These are phyloP conservation scores for Trididemnum clinides DNA, from an alignment of 23 tunicate species.

Conservation along the genomic window DNA sequence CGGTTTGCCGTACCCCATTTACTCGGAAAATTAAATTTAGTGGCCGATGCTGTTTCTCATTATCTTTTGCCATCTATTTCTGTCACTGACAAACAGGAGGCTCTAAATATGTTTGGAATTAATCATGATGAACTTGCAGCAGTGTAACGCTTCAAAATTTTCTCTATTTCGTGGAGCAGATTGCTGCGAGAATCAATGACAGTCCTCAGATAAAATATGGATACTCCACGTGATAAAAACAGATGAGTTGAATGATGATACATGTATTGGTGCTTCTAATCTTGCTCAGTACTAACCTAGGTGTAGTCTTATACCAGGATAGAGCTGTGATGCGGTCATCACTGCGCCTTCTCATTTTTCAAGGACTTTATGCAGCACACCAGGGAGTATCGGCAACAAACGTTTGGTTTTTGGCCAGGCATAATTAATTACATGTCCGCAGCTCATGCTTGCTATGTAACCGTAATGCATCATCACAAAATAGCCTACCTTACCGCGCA, in stretches of 20 bases:
- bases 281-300: not conserved
- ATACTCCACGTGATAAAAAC: too few relatives aligned
- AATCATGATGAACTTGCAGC: too few relatives aligned
- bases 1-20: conserved; percentile 14
- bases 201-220: not conserved
- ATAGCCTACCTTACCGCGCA: not conserved
- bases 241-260: too few relatives aligned
- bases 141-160: too few relatives aligned
- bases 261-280: too few relatives aligned
- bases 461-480: not conserved
- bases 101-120: too few relatives aligned
- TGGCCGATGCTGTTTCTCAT: not conserved
- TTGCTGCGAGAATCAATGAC: not conserved
- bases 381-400: not conserved
- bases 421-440: not conserved
- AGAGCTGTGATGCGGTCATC: not conserved
- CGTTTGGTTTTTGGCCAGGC: not conserved
- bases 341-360: not conserved
- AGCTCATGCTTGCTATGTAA: not conserved
- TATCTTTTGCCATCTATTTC: not conserved
- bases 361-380: not conserved
- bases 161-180: too few relatives aligned
- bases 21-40: not conserved
- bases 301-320: not conserved
- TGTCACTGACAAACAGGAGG: too few relatives aligned